Evolutionary conservation across 2,888 invertebrate species (phyloP), one percentile per base, ranked within the genome.

Genomic region (Octodonta nipae): DNA sequence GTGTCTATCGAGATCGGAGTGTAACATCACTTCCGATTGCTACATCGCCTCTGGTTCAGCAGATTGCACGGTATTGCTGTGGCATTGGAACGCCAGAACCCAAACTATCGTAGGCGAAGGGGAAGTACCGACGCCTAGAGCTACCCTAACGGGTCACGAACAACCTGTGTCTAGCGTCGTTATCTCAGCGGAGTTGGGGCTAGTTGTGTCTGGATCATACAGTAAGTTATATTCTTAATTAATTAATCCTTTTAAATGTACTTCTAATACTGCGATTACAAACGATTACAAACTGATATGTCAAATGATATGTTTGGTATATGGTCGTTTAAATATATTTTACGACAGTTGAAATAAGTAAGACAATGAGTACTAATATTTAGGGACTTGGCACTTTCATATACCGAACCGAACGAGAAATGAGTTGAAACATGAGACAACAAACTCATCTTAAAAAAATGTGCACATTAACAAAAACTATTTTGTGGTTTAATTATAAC

Each of bases 71-170:
- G 92, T 98, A 13, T 70, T 96, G 35, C 67, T 99, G 32, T 99
- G 98, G 98, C 95, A 96, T 56, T 99, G 98, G 92, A 96, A 79
- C 52, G 92, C 89, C 0, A 73, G 89, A n/a, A 87, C 87, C 38
- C 93, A 93, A 60, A 88, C 88, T 41, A 89, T 98, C 49, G 89
- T 96, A 16, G 96, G 96, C 4, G 96, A 98, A 63, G 91, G 89
- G 11, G 92, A 92, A 52, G 70, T 83, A 33, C 95, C 96, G 1
- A 91, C 93, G 15, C 98, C 98, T 3, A 75, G 95, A 45, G 93
- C 95, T 5, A 91, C 95, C 3, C 71, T 98, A 13, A 96, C 96
- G 0, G 98, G 98, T 0, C 98, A 98, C 65, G 93, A 96, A 60
- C 86, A 92, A 51, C 84, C 92, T 36, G 86, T 98, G 46, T 85